Base-by-base conservation (phyloP, 2,113 vertebrate species). In the Menidia beryllina region DNA sequence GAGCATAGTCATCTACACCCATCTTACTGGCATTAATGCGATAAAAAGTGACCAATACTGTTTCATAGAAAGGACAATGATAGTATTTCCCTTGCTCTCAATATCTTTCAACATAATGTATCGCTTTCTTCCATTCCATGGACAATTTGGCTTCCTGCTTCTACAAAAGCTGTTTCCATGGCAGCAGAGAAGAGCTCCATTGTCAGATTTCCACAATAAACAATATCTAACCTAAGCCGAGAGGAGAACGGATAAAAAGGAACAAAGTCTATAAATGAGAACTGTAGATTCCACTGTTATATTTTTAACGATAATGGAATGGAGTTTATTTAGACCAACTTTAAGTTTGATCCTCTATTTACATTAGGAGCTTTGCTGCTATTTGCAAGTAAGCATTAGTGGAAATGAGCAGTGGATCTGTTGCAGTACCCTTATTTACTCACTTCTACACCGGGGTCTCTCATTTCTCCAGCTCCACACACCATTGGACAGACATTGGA, bases 391-490 rank as follows among this genome's bases (percentile, higher is more conserved):
- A 41, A 25, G 7, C 17, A 71, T 45, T 34, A 48, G 2, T 36
- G 30, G 47, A 10, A 27, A 38, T 3, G 6, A 34, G 17, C 48
- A 9, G 9, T 7, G 9, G 13, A n/a, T 56, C n/a, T 41, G 25
- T 1, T 43, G 39, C 39, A 48, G 25, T 50, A 51, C 24, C 3
- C 52, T 17, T 38, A 41, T 39, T 26, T 24, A 88, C 91, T 93
- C 83, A 99, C 97, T 96, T 89, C 94, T 95, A 86, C 97, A 99
- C 30, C 95, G 95, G 14, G 97, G 97, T 12, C 97, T 90, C 78
- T 98, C 96, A 15, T 94, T 98, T 86, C 94, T 96, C 97, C 97
- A 99, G 71, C 97, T 98, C 97, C 97, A 99, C 10, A 94, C 95
- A 25, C 97, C 97, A 72, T 97, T 98, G 73, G 97, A 88, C 75